A percentile compares a stretch with the other conserved stretches of the same genome.
Conservation (phyloP, 2,797 vertebrate genomes). For the Gymnothorax reevesii region DNA sequence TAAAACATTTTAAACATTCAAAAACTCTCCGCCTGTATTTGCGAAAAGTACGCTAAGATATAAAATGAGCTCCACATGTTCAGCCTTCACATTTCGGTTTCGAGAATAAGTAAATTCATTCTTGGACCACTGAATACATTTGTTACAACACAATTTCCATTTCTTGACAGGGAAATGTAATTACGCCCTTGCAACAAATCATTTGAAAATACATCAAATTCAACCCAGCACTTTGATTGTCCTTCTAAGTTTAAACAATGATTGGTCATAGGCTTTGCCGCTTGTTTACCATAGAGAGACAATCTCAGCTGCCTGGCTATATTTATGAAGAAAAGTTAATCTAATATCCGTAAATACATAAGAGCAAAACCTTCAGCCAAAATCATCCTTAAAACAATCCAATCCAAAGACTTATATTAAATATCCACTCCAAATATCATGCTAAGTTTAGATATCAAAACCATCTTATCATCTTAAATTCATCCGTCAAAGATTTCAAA, state of each 20-base stretch:
- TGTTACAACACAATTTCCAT: background rate
- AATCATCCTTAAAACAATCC: slow-evolving; percentile 29
- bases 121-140: background rate
- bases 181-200: background rate
- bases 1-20: slow-evolving; percentile 24
- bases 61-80: slow-evolving; percentile 4
- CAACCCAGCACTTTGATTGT: slow-evolving; percentile 14
- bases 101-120: background rate
- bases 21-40: slow-evolving; percentile 19
- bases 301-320: background rate
- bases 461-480: background rate
- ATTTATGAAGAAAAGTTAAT: slow-evolving; percentile 3
- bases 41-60: background rate
- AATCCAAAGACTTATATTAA: slow-evolving; percentile 35
- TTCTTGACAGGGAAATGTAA: slow-evolving; percentile 6
- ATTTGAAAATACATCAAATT: background rate
- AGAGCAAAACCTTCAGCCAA: background rate
- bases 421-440: background rate
- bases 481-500: slow-evolving; percentile 11
- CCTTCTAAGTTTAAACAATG: background rate
- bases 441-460: background rate
- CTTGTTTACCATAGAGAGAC: slow-evolving; percentile 23
- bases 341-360: slow-evolving; percentile 9
- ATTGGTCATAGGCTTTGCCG: background rate
- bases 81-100: background rate